These are phyloP conservation scores for Cantharis nigra DNA, from an alignment of 2,888 invertebrate species.

Conservation along the genomic window DNA sequence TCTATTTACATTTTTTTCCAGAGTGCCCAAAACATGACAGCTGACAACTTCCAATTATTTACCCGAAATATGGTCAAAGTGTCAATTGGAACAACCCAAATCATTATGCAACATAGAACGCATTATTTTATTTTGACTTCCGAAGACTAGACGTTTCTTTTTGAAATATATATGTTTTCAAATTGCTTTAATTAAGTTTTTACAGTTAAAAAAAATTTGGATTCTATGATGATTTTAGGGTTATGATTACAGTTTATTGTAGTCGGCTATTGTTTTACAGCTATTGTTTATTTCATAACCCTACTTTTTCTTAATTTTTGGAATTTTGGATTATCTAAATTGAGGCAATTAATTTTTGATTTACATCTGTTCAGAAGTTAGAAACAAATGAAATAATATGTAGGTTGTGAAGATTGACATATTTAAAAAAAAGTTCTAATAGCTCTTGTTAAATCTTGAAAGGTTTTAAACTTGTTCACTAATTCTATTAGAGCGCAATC, in stretches of 20 bases:
- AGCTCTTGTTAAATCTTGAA: background rate
- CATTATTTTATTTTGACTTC: background rate
- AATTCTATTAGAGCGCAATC: background rate
- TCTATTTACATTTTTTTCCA: slow-evolving; percentile 10
- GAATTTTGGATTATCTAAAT: no score
- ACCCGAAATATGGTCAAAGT: background rate
- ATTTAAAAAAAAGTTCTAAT: background rate
- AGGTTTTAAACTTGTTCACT: background rate
- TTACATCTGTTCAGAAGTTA: no score
- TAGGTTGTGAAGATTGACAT: background rate
- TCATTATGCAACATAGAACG: background rate
- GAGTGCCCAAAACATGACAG: slow-evolving; percentile 25
- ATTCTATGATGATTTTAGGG: no score
- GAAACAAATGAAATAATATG: no score
- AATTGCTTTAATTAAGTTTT: no score
- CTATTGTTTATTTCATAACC: no score
- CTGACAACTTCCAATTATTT: slow-evolving; percentile 18
- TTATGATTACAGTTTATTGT: no score
- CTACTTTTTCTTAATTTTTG: no score
- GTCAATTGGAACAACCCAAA: background rate
- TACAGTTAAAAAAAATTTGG: no score
- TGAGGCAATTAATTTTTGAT: no score
- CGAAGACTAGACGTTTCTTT: background rate
- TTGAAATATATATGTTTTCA: no score
- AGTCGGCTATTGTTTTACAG: no score